Evolutionary conservation across 2,113 vertebrate species (phyloP).

Genomic region (Noctilio leporinus): DNA sequence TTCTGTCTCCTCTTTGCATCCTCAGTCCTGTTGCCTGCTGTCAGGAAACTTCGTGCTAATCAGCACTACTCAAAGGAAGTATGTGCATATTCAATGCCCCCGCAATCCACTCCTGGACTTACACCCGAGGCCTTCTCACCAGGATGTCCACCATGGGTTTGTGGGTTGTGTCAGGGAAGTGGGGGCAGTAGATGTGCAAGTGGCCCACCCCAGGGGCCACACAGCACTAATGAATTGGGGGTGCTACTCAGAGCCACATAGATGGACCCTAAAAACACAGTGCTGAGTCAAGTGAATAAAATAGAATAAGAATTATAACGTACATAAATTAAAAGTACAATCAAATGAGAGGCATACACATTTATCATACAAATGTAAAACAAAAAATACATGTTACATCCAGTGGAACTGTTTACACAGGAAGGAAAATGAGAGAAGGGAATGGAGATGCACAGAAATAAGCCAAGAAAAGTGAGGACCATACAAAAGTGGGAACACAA

Average conservation of each 20-base stretch:
- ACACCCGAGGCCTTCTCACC: not conserved
- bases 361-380: not conserved
- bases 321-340: not conserved
- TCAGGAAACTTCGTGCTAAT: not conserved
- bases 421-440: not conserved
- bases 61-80: not conserved
- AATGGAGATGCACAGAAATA: not conserved
- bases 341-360: not conserved
- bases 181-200: not conserved
- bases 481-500: not conserved
- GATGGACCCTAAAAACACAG: not conserved
- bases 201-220: fast-evolving
- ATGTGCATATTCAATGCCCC: not conserved
- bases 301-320: not conserved
- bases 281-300: not conserved
- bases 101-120: not conserved
- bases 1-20: not conserved
- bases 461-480: not conserved
- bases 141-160: not conserved
- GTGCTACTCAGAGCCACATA: not conserved
- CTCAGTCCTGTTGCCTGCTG: not conserved
- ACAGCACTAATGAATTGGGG: not conserved
- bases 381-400: not conserved
- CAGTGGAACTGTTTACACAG: not conserved
- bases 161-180: not conserved